Conservation (phyloP, 2,888 invertebrate species). For the Metopia argyrocephala region DNA sequence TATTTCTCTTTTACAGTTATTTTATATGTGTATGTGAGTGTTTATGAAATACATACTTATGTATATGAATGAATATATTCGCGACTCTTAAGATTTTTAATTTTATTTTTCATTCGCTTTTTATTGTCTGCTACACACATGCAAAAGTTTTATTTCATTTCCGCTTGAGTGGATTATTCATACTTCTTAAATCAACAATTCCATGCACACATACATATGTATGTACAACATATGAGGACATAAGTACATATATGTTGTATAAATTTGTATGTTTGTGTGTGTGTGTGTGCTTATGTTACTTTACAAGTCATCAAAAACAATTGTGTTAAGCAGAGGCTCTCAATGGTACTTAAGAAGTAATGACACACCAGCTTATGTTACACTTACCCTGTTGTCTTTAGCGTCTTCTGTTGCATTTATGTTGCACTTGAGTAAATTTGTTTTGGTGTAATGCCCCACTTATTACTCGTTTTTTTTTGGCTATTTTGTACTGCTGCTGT, state of each 20-base stretch:
- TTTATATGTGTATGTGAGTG: constrained; percentile 6
- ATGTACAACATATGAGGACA: background rate
- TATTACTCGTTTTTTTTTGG: constrained; percentile 17
- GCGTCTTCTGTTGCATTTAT: constrained; percentile 53
- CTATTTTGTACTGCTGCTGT: constrained; percentile 18
- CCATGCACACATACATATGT: background rate
- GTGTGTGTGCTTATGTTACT: background rate
- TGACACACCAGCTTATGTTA: constrained; percentile 64
- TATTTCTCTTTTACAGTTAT: background rate
- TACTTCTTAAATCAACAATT: constrained; percentile 30
- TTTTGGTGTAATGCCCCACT: constrained; percentile 50
- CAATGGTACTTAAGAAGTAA: constrained; percentile 65
- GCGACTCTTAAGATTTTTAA: constrained; percentile 21
- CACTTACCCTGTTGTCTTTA: constrained; percentile 38
- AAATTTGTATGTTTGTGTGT: background rate
- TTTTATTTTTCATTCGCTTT: background rate
- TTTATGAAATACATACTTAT: too few species aligned
- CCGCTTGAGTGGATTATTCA: constrained; percentile 48
- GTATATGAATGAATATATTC: too few species aligned
- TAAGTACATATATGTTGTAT: background rate
- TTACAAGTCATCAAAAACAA: constrained; percentile 65
- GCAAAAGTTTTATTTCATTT: constrained; percentile 51
- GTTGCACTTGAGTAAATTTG: constrained; percentile 62
- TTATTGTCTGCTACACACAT: constrained; percentile 22
- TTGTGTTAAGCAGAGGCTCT: constrained; percentile 64